These are phyloP conservation scores for Macquaria australasica DNA, from an alignment of 2,113 vertebrate genomes.

Conservation along the genomic window DNA sequence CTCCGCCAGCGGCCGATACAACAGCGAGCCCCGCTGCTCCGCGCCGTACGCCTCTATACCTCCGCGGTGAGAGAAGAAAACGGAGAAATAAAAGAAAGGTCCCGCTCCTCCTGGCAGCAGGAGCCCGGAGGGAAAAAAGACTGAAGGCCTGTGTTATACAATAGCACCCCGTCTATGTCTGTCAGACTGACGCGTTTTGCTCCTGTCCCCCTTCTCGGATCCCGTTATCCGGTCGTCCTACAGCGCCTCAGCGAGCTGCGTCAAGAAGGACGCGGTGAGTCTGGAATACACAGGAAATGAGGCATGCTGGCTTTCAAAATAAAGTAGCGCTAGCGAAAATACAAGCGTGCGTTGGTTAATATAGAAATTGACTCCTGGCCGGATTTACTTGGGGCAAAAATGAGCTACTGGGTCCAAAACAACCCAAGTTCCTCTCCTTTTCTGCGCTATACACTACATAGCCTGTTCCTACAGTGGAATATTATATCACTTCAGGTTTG, in stretches of 20 bases:
- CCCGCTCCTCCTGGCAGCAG: not conserved
- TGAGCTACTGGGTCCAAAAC: too few relatives aligned
- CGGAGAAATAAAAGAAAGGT: not conserved
- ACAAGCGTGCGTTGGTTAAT: not conserved
- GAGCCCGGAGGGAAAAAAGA: not conserved
- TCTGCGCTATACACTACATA: too few relatives aligned
- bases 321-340: not conserved
- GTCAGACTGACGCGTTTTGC: slow-evolving; percentile 64
- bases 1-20: slow-evolving; percentile 75
- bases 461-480: too few relatives aligned
- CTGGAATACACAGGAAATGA: slow-evolving; percentile 10
- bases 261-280: slow-evolving; percentile 20
- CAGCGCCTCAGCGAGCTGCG: slow-evolving; percentile 56
- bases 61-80: slow-evolving; percentile 40
- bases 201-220: slow-evolving; percentile 68
- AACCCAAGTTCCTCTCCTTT: too few relatives aligned
- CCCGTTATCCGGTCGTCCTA: slow-evolving; percentile 74
- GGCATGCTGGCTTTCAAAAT: slow-evolving; percentile 11
- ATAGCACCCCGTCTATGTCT: slow-evolving; percentile 55
- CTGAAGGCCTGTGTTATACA: slow-evolving; percentile 63
- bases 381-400: not conserved
- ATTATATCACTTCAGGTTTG: not conserved
- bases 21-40: slow-evolving; percentile 58
- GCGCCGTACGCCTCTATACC: slow-evolving; percentile 35
- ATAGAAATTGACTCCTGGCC: not conserved